Percentiles rank a stretch among this genome's conserved stretches.
phyloP scores from a whole-genome alignment of 2,113 vertebrate species.

The Desmodus rotundus region DNA sequence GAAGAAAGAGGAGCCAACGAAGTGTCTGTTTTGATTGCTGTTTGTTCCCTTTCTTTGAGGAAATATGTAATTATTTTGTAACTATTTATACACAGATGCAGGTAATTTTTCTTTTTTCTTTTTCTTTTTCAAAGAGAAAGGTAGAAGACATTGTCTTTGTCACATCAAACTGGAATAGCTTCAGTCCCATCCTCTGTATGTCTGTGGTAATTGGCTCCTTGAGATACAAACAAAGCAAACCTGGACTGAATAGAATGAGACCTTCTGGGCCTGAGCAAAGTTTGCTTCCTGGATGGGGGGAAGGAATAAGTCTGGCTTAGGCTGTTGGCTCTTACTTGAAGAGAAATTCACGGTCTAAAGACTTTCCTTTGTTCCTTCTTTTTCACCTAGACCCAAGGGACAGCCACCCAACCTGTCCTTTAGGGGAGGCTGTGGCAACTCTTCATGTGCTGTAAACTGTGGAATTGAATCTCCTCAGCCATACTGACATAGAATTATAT shows the following conservation, averaged over 20 bases:
- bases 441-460: neutral
- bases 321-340: neutral
- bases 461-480: neutral
- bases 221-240: neutral
- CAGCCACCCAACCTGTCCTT: neutral
- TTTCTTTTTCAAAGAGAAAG: neutral
- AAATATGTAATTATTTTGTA: neutral
- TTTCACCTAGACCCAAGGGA: neutral
- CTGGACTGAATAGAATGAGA: neutral
- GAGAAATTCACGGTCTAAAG: neutral
- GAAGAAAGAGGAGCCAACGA: neutral
- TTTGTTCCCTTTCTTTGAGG: neutral
- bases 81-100: conserved; percentile 11
- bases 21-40: neutral
- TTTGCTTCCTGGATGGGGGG: neutral
- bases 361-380: neutral
- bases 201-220: neutral
- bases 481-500: neutral
- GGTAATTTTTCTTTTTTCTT: neutral
- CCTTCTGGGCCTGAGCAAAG: neutral
- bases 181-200: neutral
- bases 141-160: neutral
- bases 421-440: neutral
- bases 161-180: neutral
- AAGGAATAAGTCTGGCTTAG: neutral